Evolutionary conservation across 2,888 invertebrate genomes (phyloP), one percentile per base, ranked within the genome.

Genomic region (Sturmia bella): DNA sequence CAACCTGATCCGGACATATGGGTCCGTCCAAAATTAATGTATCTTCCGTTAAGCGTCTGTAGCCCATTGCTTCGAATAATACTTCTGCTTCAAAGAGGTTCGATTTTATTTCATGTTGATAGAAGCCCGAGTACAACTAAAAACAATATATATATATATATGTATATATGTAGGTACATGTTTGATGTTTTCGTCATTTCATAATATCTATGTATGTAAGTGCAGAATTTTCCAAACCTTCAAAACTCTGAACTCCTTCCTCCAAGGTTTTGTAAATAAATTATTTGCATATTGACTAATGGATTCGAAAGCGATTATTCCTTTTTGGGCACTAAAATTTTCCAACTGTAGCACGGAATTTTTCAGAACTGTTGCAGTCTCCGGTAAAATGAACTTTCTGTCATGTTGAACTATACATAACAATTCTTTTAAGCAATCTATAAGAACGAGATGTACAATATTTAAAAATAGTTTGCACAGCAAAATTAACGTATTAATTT

Each of bases 271-370:
- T 13, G 95, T 94, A 68, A 96, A 92, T 80, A 98, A 92, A 91
- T 97, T 97, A 74, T 94, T 95, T 2, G 97, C 97, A 90, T 97
- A 97, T 84, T 95, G 92, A 79, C 96, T 96, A 84, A 97, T 92
- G 39, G 96, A 95, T 86, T 95, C 95, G 93, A 96, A 97, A 13
- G 97, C 97, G 57, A 94, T 92, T 32, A 95, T 94, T 15, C 96
- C 96, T 85, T 95, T 93, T 87, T 95, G 95, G 19, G 95, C 96
- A 88, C 95, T 96, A 89, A 96, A 97, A 86, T 95, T 94, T 6
- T 93, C 91, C 87, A 94, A 91, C 66, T 93, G 93, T 54, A 92
- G 93, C 27, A 96, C 93, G 0, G 96, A 96, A 69, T 93, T 92
- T 81, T 94, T 94, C 83, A 97, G 92, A 70, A 97, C 95, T 85